phyloP scores from a whole-genome alignment of 2,797 vertebrate genomes.

The Platalea minor region DNA sequence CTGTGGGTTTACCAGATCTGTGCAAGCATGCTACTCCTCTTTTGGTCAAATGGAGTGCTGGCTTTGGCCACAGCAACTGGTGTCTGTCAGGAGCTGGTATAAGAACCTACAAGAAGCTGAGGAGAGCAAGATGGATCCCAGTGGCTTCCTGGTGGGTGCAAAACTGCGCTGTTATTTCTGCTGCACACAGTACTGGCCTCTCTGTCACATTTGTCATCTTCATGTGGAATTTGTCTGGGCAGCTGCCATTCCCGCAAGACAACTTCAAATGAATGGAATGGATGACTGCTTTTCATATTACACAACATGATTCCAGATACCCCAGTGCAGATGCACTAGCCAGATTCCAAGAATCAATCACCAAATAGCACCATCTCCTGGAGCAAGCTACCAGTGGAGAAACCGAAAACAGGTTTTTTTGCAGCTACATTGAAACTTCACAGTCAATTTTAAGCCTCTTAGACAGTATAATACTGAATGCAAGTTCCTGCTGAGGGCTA shows the following conservation, averaged over 20 bases:
- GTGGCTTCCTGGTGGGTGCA: background rate
- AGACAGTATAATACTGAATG: background rate
- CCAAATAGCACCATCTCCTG: background rate
- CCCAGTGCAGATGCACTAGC: background rate
- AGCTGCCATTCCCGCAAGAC: background rate
- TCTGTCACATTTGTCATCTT: background rate
- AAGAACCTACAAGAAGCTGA: background rate
- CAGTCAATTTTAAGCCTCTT: constrained; percentile 42
- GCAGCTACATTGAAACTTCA: background rate
- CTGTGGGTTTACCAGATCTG: background rate
- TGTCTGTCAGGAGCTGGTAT: background rate
- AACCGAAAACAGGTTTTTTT: background rate
- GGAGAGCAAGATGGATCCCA: background rate
- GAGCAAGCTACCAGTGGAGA: background rate
- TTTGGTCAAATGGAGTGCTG: background rate
- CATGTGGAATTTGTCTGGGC: background rate
- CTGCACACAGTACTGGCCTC: background rate
- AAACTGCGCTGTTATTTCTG: background rate
- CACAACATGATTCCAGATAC: background rate
- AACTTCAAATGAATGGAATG: background rate
- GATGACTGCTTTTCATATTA: background rate
- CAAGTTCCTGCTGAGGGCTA: constrained; percentile 35
- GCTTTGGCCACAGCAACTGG: background rate
- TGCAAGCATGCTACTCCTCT: background rate
- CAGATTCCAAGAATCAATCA: background rate